These are phyloP conservation scores for Osmerus mordax DNA, from an alignment of 2,113 vertebrate species.

Conservation along the genomic window DNA sequence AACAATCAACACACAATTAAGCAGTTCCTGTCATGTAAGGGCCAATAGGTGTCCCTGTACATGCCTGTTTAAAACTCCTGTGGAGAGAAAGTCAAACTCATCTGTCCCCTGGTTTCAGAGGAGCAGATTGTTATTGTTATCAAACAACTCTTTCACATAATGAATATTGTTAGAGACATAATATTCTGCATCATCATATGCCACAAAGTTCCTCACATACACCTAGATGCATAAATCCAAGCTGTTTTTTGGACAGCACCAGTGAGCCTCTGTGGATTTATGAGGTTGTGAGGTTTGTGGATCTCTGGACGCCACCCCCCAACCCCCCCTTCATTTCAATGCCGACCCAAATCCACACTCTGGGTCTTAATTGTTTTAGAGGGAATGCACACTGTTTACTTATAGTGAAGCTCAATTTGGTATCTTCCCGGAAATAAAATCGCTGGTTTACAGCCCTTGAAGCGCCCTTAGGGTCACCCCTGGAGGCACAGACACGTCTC, in stretches of 20 bases:
- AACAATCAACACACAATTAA: conserved; percentile 50
- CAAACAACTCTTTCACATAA: conserved; percentile 55
- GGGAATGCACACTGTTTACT: conserved; percentile 58
- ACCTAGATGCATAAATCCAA: conserved; percentile 63
- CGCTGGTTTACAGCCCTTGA: conserved; percentile 1
- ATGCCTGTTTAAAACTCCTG: conserved; percentile 65
- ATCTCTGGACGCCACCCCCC: conserved; percentile 51
- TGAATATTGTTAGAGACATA: conserved; percentile 55
- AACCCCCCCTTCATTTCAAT: conserved; percentile 28
- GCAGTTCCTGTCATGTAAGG: conserved; percentile 66
- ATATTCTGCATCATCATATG: conserved; percentile 60
- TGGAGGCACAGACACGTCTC: not conserved
- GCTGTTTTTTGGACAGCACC: conserved; percentile 17
- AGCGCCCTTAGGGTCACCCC: not conserved
- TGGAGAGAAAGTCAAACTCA: conserved; percentile 52
- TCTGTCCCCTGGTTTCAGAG: conserved; percentile 67
- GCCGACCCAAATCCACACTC: conserved; percentile 27
- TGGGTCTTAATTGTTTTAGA: conserved; percentile 31
- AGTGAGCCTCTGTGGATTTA: conserved; percentile 59
- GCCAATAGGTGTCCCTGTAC: conserved; percentile 60
- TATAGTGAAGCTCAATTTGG: not conserved
- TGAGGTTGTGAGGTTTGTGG: conserved; percentile 67
- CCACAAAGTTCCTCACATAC: conserved; percentile 63
- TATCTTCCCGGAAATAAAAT: conserved; percentile 7
- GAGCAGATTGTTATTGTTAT: conserved; percentile 60